Base-by-base conservation (phyloP, 92 coral and sea anemone species). In the Virgularia gustaviana region DNA sequence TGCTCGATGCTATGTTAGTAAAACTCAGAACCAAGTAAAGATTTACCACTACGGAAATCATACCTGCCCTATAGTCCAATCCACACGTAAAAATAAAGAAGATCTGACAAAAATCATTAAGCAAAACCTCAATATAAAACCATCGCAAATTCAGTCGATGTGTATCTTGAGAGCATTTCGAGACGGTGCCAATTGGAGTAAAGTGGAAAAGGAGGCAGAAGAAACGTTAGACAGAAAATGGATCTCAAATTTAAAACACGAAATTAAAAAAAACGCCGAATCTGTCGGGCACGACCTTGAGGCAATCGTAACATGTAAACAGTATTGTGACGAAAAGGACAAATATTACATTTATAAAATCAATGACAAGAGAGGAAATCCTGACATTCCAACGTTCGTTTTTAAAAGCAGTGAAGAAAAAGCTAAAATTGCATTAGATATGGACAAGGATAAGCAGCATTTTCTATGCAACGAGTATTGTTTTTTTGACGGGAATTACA, bases 231-330 rank as follows among this genome's bases (percentile, higher is more conserved):
- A 86, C 55, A 73, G 59, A 54, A 82, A 73, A 63, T 51, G 72
- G 9, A 56, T 86, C 7, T 72, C 84, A 11, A 81, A 81, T 36
- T 56, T 76, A 22, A 85, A 85, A 58, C 79, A 76, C 47, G 75
- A 76, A 43, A 4, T 85, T 6, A 76, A 85, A 44, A 77, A 64
- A 42, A 73, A 85, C 42, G 63, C 41, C 2, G 80, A 85, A 76
- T 83, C 89, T 37, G 55, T 57, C 41, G 84, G 84, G 11, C 87
- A 77, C 73, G 74, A 85, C 79, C 82, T 77, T 49, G 84, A 85
- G 63, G 87, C 90, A 4, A 49, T 77, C 59, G 76, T 81, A 4
- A 33, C 79, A 11, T 85, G 78, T 49, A 86, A 82, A 38, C 78
- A 82, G 73, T 82, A 82, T 62, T 54, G 73, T 3, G 90, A 82